These are phyloP conservation scores for Labia minor DNA, from an alignment of 2,888 invertebrate species.

Conservation along the genomic window DNA sequence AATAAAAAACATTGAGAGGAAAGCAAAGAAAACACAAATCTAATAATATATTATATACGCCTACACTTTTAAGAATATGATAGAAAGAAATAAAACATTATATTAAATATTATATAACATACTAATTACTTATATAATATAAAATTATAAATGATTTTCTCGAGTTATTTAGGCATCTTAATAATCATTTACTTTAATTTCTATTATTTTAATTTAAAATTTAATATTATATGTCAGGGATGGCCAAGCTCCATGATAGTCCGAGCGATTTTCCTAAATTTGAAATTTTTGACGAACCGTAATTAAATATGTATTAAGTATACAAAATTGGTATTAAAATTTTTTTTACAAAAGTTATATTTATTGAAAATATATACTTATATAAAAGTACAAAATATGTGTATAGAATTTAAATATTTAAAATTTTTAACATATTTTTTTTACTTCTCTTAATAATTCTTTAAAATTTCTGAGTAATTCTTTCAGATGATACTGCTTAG, in stretches of 20 bases:
- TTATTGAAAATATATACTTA: not conserved
- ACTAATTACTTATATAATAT: too few species aligned
- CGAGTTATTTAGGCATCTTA: too few species aligned
- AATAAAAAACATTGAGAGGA: too few species aligned
- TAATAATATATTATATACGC: too few species aligned
- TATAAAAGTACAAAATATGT: not conserved
- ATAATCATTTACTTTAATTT: too few species aligned
- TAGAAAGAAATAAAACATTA: too few species aligned
- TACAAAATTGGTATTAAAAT: not conserved
- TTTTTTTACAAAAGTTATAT: not conserved
- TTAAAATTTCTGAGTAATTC: not conserved
- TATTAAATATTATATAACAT: too few species aligned
- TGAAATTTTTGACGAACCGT: not conserved
- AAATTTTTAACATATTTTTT: not conserved
- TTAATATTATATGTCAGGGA: not conserved
- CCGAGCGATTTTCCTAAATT: not conserved
- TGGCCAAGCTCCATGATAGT: not conserved
- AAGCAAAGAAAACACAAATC: too few species aligned
- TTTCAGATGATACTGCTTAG: too few species aligned
- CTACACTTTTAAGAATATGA: too few species aligned
- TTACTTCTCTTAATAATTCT: not conserved
- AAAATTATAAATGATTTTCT: too few species aligned
- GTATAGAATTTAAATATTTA: not conserved
- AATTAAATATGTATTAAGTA: not conserved
- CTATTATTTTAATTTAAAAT: too few species aligned